Base-by-base conservation (phyloP, 2,113 vertebrate genomes). In the Bombycilla garrulus region DNA sequence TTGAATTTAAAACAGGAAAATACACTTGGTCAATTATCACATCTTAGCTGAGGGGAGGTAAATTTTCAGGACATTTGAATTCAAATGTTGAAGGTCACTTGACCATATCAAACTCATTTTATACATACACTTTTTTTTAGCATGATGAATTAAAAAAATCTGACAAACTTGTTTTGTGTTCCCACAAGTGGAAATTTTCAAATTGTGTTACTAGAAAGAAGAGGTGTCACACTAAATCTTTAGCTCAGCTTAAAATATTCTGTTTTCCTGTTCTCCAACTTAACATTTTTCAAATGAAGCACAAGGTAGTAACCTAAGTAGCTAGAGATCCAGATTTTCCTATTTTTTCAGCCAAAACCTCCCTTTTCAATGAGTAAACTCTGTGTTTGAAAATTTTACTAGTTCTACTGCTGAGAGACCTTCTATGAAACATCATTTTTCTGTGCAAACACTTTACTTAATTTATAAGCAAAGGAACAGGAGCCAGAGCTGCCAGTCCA, bases 401-500 rank as follows among this genome's bases (percentile, higher is more conserved):
- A 38, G 15, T 66, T 62, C 48, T 67, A 45, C 66, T 4, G 4
- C 67, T 85, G 61, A 92, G 81, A 66, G 40, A 67, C 62, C 22
- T 60, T 81, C 74, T 66, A 22, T 56, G 58, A 86, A 95, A 53
- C 12, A 65, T 35, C 31, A 62, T 88, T 80, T 83, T 86, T 74
- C 56, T 74, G 57, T 88, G 72, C 47, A 92, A 90, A 81, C 76
- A 87, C 48, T 94, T 87, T 35, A 47, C 48, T 48, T 96, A 72
- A 56, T 94, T 92, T 60, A 67, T 74, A 88, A 95, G 86, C 47
- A 90, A 90, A 94, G 38, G 56, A 93, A 72, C 25, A 29, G 25
- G 51, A 47, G n/a, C n/a, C 62, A 61, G 53, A 93, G 64, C 82
- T 71, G 85, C 45, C 87, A 88, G 53, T 90, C 85, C 93, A 72